Percentiles rank a stretch among this genome's conserved stretches.
phyloP scores from a whole-genome alignment of 2,888 invertebrate genomes.

The Liodrosophila aerea region DNA sequence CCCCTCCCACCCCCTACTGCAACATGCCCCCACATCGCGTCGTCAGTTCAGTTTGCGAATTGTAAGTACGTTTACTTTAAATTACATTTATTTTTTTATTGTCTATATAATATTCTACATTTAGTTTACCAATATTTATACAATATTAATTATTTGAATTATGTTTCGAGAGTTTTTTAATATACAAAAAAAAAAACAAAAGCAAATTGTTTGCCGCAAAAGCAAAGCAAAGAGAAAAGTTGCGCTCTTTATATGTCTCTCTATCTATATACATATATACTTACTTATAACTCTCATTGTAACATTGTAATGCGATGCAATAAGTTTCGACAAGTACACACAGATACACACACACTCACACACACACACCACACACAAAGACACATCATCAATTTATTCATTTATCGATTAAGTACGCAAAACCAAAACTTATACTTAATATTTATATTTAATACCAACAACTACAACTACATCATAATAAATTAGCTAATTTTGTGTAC shows the following conservation, averaged over 20 bases:
- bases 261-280: constrained; percentile 26
- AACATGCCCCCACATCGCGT: constrained; percentile 53
- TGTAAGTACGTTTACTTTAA: constrained; percentile 80
- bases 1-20: constrained; percentile 4
- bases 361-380: constrained; percentile 19
- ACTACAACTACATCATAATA: constrained; percentile 59
- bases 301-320: constrained; percentile 80
- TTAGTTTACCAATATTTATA: constrained; percentile 20
- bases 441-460: constrained; percentile 51
- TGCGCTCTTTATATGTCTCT: constrained; percentile 44
- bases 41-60: constrained; percentile 77
- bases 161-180: constrained; percentile 36
- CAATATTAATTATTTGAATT: constrained; percentile 24
- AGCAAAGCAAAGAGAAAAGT: constrained; percentile 42
- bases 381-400: constrained; percentile 51
- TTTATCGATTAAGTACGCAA: constrained; percentile 64
- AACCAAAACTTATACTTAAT: constrained; percentile 61
- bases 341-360: constrained; percentile 32
- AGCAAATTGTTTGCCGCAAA: constrained; percentile 39
- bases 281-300: constrained; percentile 50
- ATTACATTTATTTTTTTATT: constrained; percentile 58
- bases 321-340: constrained; percentile 53
- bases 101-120: constrained; percentile 45
- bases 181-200: constrained; percentile 22
- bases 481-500: constrained; percentile 76